phyloP scores from a whole-genome alignment of 92 coral and sea anemone species.

The Heliopora coerulea region DNA sequence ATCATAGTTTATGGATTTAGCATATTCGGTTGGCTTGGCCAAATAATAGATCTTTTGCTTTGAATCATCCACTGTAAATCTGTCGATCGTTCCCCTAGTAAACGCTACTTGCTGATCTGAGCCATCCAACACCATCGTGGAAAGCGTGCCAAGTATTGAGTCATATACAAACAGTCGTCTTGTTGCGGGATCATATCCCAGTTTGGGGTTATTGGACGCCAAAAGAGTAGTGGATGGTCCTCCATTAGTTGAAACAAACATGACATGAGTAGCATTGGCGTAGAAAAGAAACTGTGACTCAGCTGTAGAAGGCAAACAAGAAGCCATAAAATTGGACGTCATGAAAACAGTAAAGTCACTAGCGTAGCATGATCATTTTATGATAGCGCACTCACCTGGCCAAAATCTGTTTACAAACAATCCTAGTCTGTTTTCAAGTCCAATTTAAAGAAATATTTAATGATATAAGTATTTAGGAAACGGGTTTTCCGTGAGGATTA shows the following conservation, averaged over 20 bases:
- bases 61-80: conserved; percentile 32
- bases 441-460: too few relatives aligned
- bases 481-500: too few relatives aligned
- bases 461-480: too few relatives aligned
- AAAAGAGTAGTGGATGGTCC: conserved; percentile 17
- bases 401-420: too few relatives aligned
- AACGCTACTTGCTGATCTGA: neutral
- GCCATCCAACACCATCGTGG: conserved; percentile 18
- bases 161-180: conserved; percentile 22
- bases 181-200: conserved; percentile 27
- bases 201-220: neutral
- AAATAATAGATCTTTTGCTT: conserved; percentile 23
- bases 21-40: neutral
- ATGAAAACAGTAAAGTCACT: too few relatives aligned
- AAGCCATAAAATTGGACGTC: neutral
- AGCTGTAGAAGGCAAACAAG: too few relatives aligned
- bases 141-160: neutral
- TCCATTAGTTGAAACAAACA: conserved; percentile 23
- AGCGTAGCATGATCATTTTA: too few relatives aligned
- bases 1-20: neutral
- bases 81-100: neutral
- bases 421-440: too few relatives aligned
- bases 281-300: conserved; percentile 4
- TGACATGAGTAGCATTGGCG: conserved; percentile 30
- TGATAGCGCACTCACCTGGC: too few relatives aligned